Evolutionary conservation across 1,140 invertebrate genomes (phyloP), one percentile per base, ranked within the genome.

Genomic region (Danaus melanippus): DNA sequence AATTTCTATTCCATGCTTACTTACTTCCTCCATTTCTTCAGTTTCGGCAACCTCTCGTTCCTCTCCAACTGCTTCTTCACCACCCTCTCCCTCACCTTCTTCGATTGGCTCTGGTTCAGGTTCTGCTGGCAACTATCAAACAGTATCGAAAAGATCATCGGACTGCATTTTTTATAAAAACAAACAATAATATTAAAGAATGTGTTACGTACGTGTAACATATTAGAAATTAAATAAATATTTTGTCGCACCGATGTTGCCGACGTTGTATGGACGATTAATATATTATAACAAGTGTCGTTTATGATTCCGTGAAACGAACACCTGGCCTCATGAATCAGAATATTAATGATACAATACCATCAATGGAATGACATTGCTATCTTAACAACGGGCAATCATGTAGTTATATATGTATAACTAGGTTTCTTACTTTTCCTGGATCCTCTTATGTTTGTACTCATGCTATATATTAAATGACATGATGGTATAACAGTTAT

Each of bases 101-200:
- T 59, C 66, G 7, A 9, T 60, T 5, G 50, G 46, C 47, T 64
- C 64, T 11, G 71, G 72, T 51, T 81, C 78, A 0, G 75, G 79
- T 5, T 78, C 75, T 5, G 79, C 78, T 53, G 79, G 79, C 42
- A 83, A 58, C 79, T 83, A 45, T 9, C 50, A 49, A 53, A 53
- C 46, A 40, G 60, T 10, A 17, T 10, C 5, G 2, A 10, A 15
- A 10, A 47, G 4, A 47, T 47, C 46, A 47, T 9, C 6, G 10
- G 12, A 47, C 7, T 12, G 9, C 15, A 21, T 10, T 10, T 6
- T 1, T 15, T 15, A 15, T 15, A 15, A 15, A 15, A 15, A 15
- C 15, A 15, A 15, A 15, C 15, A 15, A 15, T 15, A 15, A 15
- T 1, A 15, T 15, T 15, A 15, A 1, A 1, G 15, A 15, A 46